These are phyloP conservation scores for Paedocypris micromegethes DNA, from an alignment of 2,797 vertebrate genomes.

Conservation along the genomic window DNA sequence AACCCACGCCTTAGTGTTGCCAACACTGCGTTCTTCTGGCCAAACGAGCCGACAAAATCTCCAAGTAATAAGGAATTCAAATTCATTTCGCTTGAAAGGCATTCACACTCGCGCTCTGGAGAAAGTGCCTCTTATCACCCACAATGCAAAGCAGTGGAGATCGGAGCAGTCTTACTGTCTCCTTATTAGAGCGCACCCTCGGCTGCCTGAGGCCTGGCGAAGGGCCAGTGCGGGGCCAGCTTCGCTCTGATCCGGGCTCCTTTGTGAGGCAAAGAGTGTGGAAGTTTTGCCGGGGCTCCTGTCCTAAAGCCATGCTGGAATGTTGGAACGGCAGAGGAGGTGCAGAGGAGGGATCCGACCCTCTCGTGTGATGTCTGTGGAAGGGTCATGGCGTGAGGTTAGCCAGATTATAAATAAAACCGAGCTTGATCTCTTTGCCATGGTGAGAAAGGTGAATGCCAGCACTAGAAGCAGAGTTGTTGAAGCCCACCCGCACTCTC, in stretches of 20 bases:
- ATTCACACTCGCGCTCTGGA: too few species aligned
- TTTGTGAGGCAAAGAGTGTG: conserved; percentile 67
- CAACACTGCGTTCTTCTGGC: too few species aligned
- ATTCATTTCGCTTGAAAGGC: too few species aligned
- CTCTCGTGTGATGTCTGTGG: conserved; percentile 68
- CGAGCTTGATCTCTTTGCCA: conserved; percentile 58
- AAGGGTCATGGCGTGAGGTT: conserved; percentile 67
- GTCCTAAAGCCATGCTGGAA: conserved; percentile 78
- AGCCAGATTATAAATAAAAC: conserved; percentile 78
- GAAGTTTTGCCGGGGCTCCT: conserved; percentile 59
- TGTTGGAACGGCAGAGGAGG: conserved; percentile 64
- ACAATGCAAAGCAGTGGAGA: conserved; percentile 70
- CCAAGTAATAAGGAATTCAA: too few species aligned
- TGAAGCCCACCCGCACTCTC: conserved; percentile 57
- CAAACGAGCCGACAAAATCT: too few species aligned
- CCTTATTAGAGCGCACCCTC: conserved; percentile 71
- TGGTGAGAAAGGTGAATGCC: conserved; percentile 65
- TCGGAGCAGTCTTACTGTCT: conserved; percentile 68
- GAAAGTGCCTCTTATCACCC: conserved; percentile 42
- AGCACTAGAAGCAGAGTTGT: conserved; percentile 63
- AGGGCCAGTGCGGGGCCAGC: conserved; percentile 58
- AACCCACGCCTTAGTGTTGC: too few species aligned
- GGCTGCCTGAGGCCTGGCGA: conserved; percentile 71
- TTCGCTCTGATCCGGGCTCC: conserved; percentile 70
- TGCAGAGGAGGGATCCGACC: conserved; percentile 68